Conservation (phyloP, 2,888 invertebrate genomes). For the Nezara viridula region DNA sequence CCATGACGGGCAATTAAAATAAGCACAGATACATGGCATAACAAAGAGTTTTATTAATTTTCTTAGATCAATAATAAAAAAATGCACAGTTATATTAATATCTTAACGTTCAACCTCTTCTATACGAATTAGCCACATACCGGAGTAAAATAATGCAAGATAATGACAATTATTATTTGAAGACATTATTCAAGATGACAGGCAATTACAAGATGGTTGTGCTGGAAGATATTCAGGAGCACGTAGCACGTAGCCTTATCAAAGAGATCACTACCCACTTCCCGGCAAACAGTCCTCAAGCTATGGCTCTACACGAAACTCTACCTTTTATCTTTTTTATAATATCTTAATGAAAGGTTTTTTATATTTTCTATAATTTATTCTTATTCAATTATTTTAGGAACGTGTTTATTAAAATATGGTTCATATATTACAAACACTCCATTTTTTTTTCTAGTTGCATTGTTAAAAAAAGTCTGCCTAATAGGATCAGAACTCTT, state of each 20-base stretch:
- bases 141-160: not conserved
- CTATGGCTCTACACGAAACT: not conserved
- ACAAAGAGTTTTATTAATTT: no score
- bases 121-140: not conserved
- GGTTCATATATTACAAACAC: no score
- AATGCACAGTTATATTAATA: not conserved
- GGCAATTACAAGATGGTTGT: not conserved
- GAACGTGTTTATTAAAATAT: not conserved
- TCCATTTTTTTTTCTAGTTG: no score
- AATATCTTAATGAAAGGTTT: not conserved
- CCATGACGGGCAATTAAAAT: no score
- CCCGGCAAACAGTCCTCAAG: not conserved
- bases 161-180: slow-evolving; percentile 22
- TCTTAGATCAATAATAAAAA: no score
- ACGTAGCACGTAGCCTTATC: not conserved
- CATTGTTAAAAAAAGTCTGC: no score
- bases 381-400: not conserved
- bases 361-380: not conserved
- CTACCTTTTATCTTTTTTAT: not conserved
- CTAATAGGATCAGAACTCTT: no score
- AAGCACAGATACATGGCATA: no score
- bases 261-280: not conserved
- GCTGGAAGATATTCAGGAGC: slow-evolving; percentile 3
- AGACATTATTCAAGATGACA: slow-evolving; percentile 12
- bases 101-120: not conserved